Evolutionary conservation across 2,113 vertebrate species (phyloP).

Genomic region (Cromileptes altivelis): DNA sequence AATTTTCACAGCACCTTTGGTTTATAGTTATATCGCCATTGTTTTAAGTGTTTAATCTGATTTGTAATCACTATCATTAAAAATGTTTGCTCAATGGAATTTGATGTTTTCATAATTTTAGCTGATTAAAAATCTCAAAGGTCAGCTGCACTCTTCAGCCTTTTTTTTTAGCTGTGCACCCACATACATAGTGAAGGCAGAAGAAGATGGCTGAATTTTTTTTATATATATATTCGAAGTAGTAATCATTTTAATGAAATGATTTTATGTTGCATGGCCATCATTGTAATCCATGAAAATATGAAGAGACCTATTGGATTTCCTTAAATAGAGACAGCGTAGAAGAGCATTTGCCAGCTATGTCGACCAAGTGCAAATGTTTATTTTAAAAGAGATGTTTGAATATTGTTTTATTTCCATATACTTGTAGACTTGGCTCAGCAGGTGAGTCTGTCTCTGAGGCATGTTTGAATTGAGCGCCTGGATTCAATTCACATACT

Average conservation of each 20-base stretch:
- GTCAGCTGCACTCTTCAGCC: background rate
- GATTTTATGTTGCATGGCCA: constrained; percentile 50
- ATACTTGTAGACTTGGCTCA: constrained; percentile 69
- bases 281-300: constrained; percentile 58
- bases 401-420: constrained; percentile 81
- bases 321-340: constrained; percentile 61
- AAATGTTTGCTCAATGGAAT: background rate
- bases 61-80: background rate
- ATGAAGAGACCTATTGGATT: constrained; percentile 70
- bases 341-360: constrained; percentile 52
- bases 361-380: constrained; percentile 61
- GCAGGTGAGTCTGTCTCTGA: constrained; percentile 57
- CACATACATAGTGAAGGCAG: background rate
- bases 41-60: background rate
- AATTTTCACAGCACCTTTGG: no score
- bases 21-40: background rate
- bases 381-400: constrained; percentile 80
- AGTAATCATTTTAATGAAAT: background rate
- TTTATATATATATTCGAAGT: no score
- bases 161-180: constrained; percentile 6
- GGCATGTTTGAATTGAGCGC: constrained; percentile 56
- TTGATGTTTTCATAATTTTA: constrained; percentile 1
- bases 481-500: constrained; percentile 64
- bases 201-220: constrained; percentile 6
- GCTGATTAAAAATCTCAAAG: constrained; percentile 15